Evolutionary conservation across 2,113 vertebrate genomes (phyloP), one percentile per base, ranked within the genome.

Genomic region (Pituophis catenifer): DNA sequence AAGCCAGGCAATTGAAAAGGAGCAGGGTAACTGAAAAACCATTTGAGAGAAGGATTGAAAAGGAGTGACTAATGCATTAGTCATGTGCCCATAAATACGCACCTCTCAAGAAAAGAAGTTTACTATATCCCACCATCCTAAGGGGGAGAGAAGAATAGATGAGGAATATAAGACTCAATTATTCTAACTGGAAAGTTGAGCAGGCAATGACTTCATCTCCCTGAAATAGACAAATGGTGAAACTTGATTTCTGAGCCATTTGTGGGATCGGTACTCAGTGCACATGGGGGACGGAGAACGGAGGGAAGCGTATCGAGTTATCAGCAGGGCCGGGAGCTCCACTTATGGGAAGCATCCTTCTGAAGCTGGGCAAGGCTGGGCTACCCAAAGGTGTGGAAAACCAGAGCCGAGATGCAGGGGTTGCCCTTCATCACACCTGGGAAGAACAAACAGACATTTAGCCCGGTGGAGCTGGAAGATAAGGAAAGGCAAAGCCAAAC

Each of bases 401-500:
- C 23, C 6, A 3, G 70, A 17, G 85, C 21, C 9, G 10, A 86
- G 52, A 53, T 17, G 3, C 55, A 38, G 1, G 26, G 65, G 17
- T 8, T 58, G 24, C 75, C 88, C 93, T 53, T 93, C 70, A 10
- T 87, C 19, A 29, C 8, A 23, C 53, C 87, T 33, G 5, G 33
- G 92, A 94, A 89, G 38, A 89, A 48, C 57, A 3, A 88, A 75
- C 33, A 91, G 87, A 92, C 93, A 94, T 0, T 1, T 1, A 70
- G 89, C 5, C n/a, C 0, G 6, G 4, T 0, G 6, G 26, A 62
- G 26, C 19, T 91, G 8, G n/a, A 90, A 55, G 89, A 23, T n/a
- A 94, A 90, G 89, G 59, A 86, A 94, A 5, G n/a, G 44, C 19
- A 29, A 53, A 90, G 57, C 9, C 57, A 26, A 75, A 93, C 93